Evolutionary conservation across 2,888 invertebrate species (phyloP).

Genomic region (Meta bourneti): DNA sequence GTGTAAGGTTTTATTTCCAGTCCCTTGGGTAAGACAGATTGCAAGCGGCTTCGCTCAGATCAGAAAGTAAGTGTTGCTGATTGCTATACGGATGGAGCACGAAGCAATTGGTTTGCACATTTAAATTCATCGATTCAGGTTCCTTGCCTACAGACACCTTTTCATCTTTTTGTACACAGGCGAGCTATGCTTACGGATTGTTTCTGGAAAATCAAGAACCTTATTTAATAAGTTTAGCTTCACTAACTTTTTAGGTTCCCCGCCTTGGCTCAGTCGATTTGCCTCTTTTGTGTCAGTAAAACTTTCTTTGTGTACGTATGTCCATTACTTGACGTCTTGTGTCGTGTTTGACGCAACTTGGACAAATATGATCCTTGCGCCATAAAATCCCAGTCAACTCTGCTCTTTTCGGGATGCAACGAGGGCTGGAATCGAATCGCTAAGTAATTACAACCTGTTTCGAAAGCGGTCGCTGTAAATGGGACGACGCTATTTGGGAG

Average conservation of each 20-base stretch:
- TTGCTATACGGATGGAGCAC: background rate
- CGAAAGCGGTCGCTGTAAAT: background rate
- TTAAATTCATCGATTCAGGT: background rate
- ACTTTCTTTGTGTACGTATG: too few relatives aligned
- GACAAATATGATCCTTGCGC: too few relatives aligned
- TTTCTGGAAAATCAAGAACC: too few relatives aligned
- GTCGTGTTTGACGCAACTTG: too few relatives aligned
- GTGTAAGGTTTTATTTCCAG: background rate
- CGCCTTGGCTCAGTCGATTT: too few relatives aligned
- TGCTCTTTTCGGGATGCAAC: constrained; percentile 5
- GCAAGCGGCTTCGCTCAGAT: background rate
- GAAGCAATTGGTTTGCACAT: background rate
- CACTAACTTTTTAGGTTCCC: too few relatives aligned
- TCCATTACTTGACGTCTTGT: too few relatives aligned
- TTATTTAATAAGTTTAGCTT: too few relatives aligned
- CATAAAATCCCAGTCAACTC: too few relatives aligned
- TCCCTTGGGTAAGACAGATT: background rate
- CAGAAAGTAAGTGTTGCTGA: background rate
- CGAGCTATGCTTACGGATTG: too few relatives aligned
- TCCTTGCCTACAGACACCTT: background rate
- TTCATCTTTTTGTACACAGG: too few relatives aligned
- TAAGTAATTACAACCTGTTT: constrained; percentile 30
- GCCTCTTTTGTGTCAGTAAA: too few relatives aligned
- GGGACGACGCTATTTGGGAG: background rate
- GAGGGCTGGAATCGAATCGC: background rate